Evolutionary conservation across 2,113 vertebrate genomes (phyloP).

Genomic region (Hemichromis elongatus): DNA sequence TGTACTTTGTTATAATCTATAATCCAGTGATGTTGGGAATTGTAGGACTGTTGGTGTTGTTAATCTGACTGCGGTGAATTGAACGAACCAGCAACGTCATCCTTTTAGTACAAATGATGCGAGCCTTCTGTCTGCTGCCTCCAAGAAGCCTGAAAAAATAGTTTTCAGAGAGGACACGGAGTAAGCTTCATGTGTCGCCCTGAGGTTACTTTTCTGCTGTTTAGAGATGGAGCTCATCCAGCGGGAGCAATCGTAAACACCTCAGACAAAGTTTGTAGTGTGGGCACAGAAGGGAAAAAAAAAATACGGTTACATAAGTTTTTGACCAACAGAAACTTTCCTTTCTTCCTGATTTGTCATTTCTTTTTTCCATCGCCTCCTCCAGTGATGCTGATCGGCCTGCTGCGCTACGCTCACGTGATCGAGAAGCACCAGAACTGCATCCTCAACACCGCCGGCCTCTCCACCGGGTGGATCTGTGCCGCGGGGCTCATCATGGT

Average conservation of each 20-base stretch:
- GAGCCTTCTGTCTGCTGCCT: background rate
- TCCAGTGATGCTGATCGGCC: constrained; percentile 79
- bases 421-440: constrained; percentile 79
- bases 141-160: background rate
- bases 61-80: background rate
- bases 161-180: background rate
- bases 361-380: accelerated
- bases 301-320: background rate
- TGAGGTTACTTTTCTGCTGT: background rate
- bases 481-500: constrained; percentile 83
- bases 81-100: accelerated
- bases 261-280: background rate
- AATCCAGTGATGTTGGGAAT: background rate
- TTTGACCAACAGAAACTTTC: background rate
- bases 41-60: background rate
- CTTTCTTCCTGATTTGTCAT: background rate
- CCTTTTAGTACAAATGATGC: background rate
- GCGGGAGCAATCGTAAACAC: accelerated
- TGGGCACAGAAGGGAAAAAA: background rate
- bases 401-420: constrained; percentile 81
- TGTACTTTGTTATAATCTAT: background rate
- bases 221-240: background rate
- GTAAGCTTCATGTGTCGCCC: background rate
- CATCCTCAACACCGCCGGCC: constrained; percentile 78
- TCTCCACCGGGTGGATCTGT: constrained; percentile 79